A percentile compares a stretch with the other conserved stretches of the same genome.
Evolutionary conservation across 2,797 vertebrate species (phyloP).

Genomic region (Gallinago solitaria): DNA sequence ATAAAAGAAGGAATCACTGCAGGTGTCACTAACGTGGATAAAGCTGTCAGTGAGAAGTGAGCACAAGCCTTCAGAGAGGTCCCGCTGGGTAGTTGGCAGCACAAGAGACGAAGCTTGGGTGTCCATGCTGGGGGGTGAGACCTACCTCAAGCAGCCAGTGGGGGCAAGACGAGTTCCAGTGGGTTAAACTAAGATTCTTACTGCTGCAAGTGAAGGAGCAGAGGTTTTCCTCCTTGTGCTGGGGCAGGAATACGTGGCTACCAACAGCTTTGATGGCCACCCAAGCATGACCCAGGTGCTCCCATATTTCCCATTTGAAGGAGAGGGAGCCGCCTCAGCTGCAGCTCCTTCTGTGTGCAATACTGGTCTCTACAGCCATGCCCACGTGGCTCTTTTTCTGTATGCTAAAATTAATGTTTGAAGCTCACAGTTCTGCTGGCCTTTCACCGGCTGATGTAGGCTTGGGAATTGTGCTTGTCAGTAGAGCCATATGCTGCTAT

Average conservation of each 20-base stretch:
- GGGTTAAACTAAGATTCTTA: background rate
- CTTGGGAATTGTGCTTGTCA: conserved; percentile 3
- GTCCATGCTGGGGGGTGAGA: background rate
- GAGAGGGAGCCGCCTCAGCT: background rate
- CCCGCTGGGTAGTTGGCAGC: accelerated
- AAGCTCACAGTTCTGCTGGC: background rate
- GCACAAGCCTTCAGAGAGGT: background rate
- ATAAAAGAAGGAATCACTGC: background rate
- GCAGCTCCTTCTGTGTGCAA: background rate
- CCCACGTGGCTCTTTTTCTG: background rate
- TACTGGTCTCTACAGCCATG: background rate
- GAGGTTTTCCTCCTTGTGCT: background rate
- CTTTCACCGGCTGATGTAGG: background rate
- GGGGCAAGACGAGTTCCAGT: background rate
- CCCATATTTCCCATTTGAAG: background rate
- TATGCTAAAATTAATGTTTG: background rate
- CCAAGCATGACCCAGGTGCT: accelerated
- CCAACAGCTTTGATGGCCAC: background rate
- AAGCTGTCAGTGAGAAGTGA: accelerated
- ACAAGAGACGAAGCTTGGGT: accelerated
- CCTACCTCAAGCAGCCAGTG: background rate
- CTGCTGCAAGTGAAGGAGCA: background rate
- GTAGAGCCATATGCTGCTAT: conserved; percentile 30
- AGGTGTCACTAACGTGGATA: background rate
- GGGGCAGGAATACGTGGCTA: background rate